Conservation (phyloP, 2,797 vertebrate genomes). For the Zenarchopterus dispar region DNA sequence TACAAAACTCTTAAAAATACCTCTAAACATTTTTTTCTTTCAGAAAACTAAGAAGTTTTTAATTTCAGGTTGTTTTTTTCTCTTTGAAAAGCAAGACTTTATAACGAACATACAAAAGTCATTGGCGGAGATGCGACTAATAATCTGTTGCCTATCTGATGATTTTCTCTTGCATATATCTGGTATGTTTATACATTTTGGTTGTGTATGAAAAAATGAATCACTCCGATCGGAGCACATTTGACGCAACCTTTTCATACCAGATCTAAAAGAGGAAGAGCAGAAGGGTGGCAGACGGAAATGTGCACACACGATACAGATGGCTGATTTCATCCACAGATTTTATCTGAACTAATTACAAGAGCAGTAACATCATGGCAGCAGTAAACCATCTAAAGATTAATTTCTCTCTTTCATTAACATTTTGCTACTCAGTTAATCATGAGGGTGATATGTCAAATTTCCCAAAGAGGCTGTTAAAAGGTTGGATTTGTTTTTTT, state of each 20-base stretch:
- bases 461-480: conserved; percentile 25
- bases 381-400: conserved; percentile 30
- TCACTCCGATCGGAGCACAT: conserved; percentile 24
- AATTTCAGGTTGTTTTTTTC: no score
- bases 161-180: conserved; percentile 9
- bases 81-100: no score
- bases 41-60: no score
- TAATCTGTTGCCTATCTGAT: neutral
- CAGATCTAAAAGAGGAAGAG: conserved; percentile 24
- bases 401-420: conserved; percentile 51
- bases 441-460: conserved; percentile 12
- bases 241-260: conserved; percentile 27
- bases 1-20: no score
- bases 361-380: conserved; percentile 24
- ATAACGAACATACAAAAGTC: no score
- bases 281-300: conserved; percentile 35
- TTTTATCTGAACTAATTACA: conserved; percentile 48
- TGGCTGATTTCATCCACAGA: conserved; percentile 52
- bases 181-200: conserved; percentile 19
- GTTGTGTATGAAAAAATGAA: conserved; percentile 1
- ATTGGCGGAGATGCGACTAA: neutral
- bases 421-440: conserved; percentile 48
- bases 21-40: no score
- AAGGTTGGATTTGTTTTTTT: conserved; percentile 42
- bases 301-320: conserved; percentile 38